A percentile compares a stretch with the other conserved stretches of the same genome.
Conservation (phyloP, 1,140 invertebrate genomes). For the Spodoptera frugiperda region DNA sequence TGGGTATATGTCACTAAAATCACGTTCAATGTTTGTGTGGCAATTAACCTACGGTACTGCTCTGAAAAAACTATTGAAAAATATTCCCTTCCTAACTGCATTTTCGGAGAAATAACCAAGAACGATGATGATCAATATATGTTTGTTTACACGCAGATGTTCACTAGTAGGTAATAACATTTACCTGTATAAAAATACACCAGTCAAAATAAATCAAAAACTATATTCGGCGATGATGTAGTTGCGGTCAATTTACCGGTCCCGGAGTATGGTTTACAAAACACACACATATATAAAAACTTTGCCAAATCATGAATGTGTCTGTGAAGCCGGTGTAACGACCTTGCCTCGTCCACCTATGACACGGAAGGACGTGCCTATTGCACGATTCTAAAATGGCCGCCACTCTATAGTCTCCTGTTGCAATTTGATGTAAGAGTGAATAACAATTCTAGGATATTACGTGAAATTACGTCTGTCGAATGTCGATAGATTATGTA, state of each 20-base stretch:
- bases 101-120: too few species aligned
- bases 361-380: slow-evolving; percentile 55
- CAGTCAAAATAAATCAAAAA: not conserved
- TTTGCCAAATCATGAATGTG: slow-evolving; percentile 57
- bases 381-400: slow-evolving; percentile 37
- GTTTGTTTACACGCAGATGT: too few species aligned
- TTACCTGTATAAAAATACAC: too few species aligned
- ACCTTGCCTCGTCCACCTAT: slow-evolving; percentile 63
- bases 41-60: too few species aligned
- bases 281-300: slow-evolving; percentile 10
- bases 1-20: too few species aligned
- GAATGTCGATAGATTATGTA: not conserved
- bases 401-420: slow-evolving; percentile 7
- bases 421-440: slow-evolving; percentile 15
- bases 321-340: slow-evolving; percentile 69
- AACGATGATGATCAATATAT: too few species aligned
- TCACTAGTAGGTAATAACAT: too few species aligned
- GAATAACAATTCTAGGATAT: not conserved
- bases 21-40: too few species aligned
- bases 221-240: slow-evolving; percentile 29
- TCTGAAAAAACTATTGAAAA: too few species aligned
- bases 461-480: not conserved
- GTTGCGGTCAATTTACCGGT: slow-evolving; percentile 12
- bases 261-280: slow-evolving; percentile 28
- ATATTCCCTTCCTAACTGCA: too few species aligned